A percentile compares a stretch with the other conserved stretches of the same genome.
Conservation (phyloP, 2,888 invertebrate genomes). For the Tenthredo distinguenda region DNA sequence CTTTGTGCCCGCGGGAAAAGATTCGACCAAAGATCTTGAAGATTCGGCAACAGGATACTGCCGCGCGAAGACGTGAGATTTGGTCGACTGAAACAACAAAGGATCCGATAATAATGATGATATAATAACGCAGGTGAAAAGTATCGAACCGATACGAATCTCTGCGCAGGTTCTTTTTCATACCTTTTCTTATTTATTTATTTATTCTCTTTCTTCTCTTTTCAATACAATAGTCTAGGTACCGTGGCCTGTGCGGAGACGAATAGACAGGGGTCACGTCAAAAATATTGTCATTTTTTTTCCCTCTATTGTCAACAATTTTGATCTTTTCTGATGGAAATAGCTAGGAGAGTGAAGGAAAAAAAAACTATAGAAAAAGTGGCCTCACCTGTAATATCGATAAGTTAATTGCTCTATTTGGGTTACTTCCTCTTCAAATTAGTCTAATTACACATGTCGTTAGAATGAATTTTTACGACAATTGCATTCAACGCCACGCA, state of each 20-base stretch:
- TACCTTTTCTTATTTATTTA: not conserved
- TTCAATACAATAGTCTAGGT: not conserved
- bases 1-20: not conserved
- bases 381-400: not conserved
- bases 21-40: conserved; percentile 19
- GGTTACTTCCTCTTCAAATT: not conserved
- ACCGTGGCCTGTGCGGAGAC: not conserved
- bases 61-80: conserved; percentile 5
- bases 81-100: conserved; percentile 17
- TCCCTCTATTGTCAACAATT: not conserved
- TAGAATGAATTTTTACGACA: not conserved
- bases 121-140: conserved; percentile 25
- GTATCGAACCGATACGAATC: conserved; percentile 31
- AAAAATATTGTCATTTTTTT: not conserved
- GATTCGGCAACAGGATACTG: conserved; percentile 25
- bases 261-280: not conserved
- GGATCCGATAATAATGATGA: conserved; percentile 1
- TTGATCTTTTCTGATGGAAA: not conserved
- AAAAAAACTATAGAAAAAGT: not conserved
- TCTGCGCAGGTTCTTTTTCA: conserved; percentile 20
- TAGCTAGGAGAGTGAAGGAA: not conserved
- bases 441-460: not conserved
- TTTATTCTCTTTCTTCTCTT: not conserved
- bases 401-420: conserved; percentile 20
- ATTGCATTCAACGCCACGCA: not conserved